Base-by-base conservation (phyloP, 2,888 invertebrate species). In the Griposia aprilina region DNA sequence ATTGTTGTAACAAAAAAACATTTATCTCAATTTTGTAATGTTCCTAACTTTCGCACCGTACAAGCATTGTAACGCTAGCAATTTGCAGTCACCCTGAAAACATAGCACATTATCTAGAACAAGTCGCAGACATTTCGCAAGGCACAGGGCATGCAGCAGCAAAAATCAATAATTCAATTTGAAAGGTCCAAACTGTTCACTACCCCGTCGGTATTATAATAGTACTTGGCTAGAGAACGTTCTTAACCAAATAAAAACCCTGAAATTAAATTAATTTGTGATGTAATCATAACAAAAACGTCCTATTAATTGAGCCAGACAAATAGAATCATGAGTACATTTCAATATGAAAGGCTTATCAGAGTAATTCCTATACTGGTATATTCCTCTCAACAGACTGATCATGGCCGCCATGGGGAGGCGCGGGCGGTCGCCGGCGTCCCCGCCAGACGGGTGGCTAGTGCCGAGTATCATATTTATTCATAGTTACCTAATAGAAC, bases 101-200 rank as follows among this genome's bases (percentile, higher is more conserved):
- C 20, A 74, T 48, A 36, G 41, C 30, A 60, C 4, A 11, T n/a
- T 10, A 76, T 15, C 17, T 17, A 76, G 11, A 75, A 48, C 10
- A 45, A 30, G n/a, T 55, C 45, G 76, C 77, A 76, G 17, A 41
- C 6, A 52, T 13, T 30, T 76, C 77, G 76, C 77, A 62, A 10
- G 45, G 76, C 77, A 62, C 30, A 52, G 20, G 20, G 76, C 76
- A 36, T 36, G 30, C 30, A 62, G 15, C 11, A 77, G 77, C 77
- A 76, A 20, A 30, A 45, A 63, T 20, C 17, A 62, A 41, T 11
- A 76, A 62, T 0, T n/a, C 20, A 52, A 60, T 62, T 76, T 52
- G 17, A 41, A 60, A 50, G 26, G 17, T 17, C 5, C n/a, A 59
- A 30, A 36, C 20, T n/a, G 6, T 59, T 59, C 0, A 20, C 10